Evolutionary conservation across 2,113 vertebrate species (phyloP).

Genomic region (Hippoglossus stenolepis): DNA sequence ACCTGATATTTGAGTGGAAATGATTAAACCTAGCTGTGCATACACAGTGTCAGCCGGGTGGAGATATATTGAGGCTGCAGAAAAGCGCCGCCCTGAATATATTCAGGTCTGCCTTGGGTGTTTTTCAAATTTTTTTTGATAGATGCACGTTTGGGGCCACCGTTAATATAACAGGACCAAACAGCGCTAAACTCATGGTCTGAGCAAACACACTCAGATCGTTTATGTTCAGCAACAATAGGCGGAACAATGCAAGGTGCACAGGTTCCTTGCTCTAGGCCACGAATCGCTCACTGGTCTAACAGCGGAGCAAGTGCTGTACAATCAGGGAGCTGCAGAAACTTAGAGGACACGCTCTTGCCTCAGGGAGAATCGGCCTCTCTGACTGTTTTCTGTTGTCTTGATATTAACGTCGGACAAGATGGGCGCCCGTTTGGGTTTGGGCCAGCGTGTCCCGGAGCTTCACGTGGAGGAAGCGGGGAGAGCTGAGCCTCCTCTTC

Average conservation of each 20-base stretch:
- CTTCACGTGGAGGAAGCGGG: slow-evolving; percentile 17
- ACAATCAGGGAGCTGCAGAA: slow-evolving; percentile 62
- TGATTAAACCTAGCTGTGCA: slow-evolving; percentile 48
- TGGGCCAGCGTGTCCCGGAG: slow-evolving; percentile 31
- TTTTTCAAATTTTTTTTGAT: slow-evolving; percentile 31
- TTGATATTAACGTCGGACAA: slow-evolving; percentile 35
- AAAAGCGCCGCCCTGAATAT: slow-evolving; percentile 38
- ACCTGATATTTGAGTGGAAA: slow-evolving; percentile 52
- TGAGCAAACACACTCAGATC: slow-evolving; percentile 33
- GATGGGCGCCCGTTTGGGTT: not conserved
- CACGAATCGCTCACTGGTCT: slow-evolving; percentile 59
- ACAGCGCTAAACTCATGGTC: slow-evolving; percentile 43
- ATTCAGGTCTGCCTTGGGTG: slow-evolving; percentile 35
- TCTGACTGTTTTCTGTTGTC: slow-evolving; percentile 28
- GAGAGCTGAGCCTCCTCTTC: slow-evolving; percentile 19
- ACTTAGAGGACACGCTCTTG: slow-evolving; percentile 65
- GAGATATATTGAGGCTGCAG: slow-evolving; percentile 36
- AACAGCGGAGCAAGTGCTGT: slow-evolving; percentile 49
- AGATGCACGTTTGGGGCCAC: slow-evolving; percentile 23
- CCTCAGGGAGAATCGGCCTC: slow-evolving; percentile 51
- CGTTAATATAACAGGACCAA: slow-evolving; percentile 41
- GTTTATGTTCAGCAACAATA: slow-evolving; percentile 40
- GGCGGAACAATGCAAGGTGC: slow-evolving; percentile 32
- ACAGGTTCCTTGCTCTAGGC: slow-evolving; percentile 59
- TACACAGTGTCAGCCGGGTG: slow-evolving; percentile 15